These are phyloP conservation scores for Orchestia grillus DNA, from an alignment of 1,140 invertebrate genomes.

Conservation along the genomic window DNA sequence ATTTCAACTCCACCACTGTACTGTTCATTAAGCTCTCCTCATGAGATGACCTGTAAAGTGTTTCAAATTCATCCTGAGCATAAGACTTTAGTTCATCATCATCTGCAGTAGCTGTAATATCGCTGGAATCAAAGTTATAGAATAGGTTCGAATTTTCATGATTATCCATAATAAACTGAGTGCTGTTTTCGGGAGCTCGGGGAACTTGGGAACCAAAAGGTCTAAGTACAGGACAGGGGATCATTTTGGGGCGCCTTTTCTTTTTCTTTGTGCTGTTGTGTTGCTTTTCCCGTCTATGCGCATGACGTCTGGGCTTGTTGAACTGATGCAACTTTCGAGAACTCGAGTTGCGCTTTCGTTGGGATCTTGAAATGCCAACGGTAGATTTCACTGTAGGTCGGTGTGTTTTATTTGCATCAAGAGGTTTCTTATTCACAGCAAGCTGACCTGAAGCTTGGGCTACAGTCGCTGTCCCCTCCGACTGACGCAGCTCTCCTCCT, in stretches of 20 bases:
- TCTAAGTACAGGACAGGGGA: constrained; percentile 67
- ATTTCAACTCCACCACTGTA: constrained; percentile 66
- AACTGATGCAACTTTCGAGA: neutral
- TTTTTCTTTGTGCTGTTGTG: constrained; percentile 40
- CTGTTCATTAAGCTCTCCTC: constrained; percentile 69
- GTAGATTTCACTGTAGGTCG: neutral
- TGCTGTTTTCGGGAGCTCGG: constrained; percentile 71
- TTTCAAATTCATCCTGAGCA: constrained; percentile 68
- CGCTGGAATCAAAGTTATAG: constrained; percentile 68
- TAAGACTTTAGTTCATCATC: constrained; percentile 37
- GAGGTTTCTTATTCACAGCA: neutral
- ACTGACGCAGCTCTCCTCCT: neutral
- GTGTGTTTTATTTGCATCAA: neutral
- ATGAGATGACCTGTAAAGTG: constrained; percentile 68
- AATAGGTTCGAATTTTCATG: constrained; percentile 70
- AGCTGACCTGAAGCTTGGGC: neutral
- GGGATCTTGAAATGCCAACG: neutral
- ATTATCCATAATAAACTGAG: constrained; percentile 71
- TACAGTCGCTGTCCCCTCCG: neutral
- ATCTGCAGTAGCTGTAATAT: constrained; percentile 61
- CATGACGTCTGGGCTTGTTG: constrained; percentile 30
- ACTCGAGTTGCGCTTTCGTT: neutral
- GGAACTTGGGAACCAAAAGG: constrained; percentile 69
- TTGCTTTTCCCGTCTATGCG: neutral
- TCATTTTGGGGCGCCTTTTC: neutral